Evolutionary conservation across 2,888 invertebrate species (phyloP), one percentile per base, ranked within the genome.

Genomic region (Dorcus parallelipipedus): DNA sequence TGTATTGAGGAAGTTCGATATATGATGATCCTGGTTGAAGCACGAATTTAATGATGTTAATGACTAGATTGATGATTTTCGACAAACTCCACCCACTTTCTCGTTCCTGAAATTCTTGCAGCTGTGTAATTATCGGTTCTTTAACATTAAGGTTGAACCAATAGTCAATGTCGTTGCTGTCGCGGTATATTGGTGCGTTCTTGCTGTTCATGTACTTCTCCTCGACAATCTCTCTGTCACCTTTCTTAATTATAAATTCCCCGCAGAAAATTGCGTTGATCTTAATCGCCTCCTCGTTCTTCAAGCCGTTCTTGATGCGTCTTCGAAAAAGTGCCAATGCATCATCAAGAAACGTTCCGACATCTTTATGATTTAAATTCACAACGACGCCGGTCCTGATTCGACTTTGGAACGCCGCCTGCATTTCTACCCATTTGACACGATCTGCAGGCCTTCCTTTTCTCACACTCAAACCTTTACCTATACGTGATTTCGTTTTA

Each of bases 21-120:
- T 66, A 70, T 20, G 67, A 67, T 23, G 66, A 64, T 4, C 62
- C 66, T 7, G 52, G 50, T 45, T 65, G 61, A 6, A 67, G 67
- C 26, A 59, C 64, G 45, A 61, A 69, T 43, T 67, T 62, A 53
- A 66, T 69, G 3, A 70, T 67, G 49, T 68, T 64, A 7, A 70
- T 20, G 7, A 54, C 62, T 9, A 69, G 17, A 49, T 64, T 67
- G 9, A 60, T 53, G 14, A 69, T 59, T 8, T 49, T 48, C 9
- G 52, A 54, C 20, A 71, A 47, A 2, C 64, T 54, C 67, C 67
- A 69, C 0, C 69, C 67, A 10, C 60, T 63, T 47, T 66, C 61
- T 14, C 63, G 54, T 54, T 67, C 65, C 47, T 71, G 66, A 49
- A 70, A 69, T 47, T 69, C 65, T 49, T 65, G 63, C 23, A 70